Conservation (phyloP, 2,113 vertebrate species). For the Panthera tigris region DNA sequence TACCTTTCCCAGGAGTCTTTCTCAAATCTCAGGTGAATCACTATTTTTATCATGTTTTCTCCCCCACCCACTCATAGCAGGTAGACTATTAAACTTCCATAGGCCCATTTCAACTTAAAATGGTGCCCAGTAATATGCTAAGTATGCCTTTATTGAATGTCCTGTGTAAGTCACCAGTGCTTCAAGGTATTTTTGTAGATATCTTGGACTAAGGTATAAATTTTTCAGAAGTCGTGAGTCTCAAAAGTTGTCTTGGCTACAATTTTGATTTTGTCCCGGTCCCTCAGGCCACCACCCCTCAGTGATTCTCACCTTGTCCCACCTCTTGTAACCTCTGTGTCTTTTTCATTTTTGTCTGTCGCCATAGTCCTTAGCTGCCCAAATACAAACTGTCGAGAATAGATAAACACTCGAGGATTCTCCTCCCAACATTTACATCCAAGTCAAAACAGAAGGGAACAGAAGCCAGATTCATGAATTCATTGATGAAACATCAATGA, state of each 20-base stretch:
- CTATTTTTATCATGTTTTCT: constrained; percentile 4
- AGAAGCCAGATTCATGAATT: constrained; percentile 30
- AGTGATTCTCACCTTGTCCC: not conserved
- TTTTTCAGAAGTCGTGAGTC: constrained; percentile 39
- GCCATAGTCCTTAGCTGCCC: not conserved
- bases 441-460: constrained; percentile 6
- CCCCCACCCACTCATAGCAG: constrained; percentile 15
- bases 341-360: not conserved
- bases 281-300: not conserved
- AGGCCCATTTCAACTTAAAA: constrained; percentile 67
- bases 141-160: constrained; percentile 51
- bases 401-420: not conserved
- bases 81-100: constrained; percentile 43
- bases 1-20: constrained; percentile 48
- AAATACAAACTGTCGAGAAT: not conserved
- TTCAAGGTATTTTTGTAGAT: constrained; percentile 50
- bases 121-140: constrained; percentile 28
- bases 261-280: not conserved
- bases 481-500: not conserved
- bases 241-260: not conserved
- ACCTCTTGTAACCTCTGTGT: not conserved
- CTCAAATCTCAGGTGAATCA: constrained; percentile 58
- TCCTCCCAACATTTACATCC: not conserved
- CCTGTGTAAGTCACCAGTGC: constrained; percentile 49
- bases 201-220: not conserved